A percentile compares a stretch with the other conserved stretches of the same genome.
phyloP scores from a whole-genome alignment of 1,140 invertebrate species.

The Lordiphosa mommai region DNA sequence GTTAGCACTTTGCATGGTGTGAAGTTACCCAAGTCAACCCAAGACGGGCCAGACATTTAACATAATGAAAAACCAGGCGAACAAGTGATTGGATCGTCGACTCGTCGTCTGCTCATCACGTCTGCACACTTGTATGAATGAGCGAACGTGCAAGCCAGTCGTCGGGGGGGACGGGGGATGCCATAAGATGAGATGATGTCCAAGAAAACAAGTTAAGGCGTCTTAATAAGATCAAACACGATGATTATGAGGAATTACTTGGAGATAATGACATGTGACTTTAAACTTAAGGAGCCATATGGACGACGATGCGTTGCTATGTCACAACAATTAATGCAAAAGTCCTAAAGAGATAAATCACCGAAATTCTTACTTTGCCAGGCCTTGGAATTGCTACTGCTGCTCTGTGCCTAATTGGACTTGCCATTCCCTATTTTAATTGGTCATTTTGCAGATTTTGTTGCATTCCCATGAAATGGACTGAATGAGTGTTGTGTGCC shows the following conservation, averaged over 20 bases:
- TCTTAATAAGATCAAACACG: slow-evolving; percentile 72
- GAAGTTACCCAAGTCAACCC: slow-evolving; percentile 52
- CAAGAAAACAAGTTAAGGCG: slow-evolving; percentile 63
- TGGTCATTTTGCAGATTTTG: too few species aligned
- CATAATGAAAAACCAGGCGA: slow-evolving; percentile 22
- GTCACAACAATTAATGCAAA: too few species aligned
- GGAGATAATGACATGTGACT: slow-evolving; percentile 52
- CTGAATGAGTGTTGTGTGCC: too few species aligned
- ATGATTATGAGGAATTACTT: slow-evolving; percentile 66
- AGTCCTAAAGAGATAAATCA: too few species aligned
- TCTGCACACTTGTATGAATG: slow-evolving; percentile 30
- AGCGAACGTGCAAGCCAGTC: slow-evolving; percentile 13
- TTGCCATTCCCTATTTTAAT: too few species aligned
- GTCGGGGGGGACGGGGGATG: background rate
- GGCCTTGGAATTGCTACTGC: too few species aligned
- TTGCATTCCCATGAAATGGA: too few species aligned
- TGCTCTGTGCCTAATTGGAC: too few species aligned
- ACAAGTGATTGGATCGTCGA: slow-evolving; percentile 23
- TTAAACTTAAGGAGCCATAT: slow-evolving; percentile 6
- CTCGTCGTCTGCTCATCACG: slow-evolving; percentile 31
- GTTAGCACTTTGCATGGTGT: slow-evolving; percentile 66
- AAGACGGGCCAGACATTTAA: slow-evolving; percentile 23
- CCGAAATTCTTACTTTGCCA: too few species aligned
- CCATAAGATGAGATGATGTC: slow-evolving; percentile 30
- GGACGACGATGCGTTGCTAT: background rate